Evolutionary conservation across 1,140 invertebrate species (phyloP).

Genomic region (Parapsyche elsis): DNA sequence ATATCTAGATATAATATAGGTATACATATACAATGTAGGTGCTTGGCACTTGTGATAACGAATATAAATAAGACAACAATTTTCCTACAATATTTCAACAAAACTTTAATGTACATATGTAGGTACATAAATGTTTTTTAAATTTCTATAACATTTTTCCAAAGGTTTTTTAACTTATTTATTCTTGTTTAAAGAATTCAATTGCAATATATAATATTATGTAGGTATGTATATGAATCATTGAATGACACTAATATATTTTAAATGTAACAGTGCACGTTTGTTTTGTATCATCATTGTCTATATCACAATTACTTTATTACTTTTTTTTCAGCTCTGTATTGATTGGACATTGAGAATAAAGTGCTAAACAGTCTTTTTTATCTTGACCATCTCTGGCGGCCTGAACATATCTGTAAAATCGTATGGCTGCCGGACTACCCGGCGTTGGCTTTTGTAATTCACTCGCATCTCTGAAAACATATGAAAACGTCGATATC

Average conservation of each 20-base stretch:
- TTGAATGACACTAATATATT: too few species aligned
- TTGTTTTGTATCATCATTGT: too few species aligned
- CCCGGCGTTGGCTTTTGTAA: conserved; percentile 73
- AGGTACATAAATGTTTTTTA: too few species aligned
- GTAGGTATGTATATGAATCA: too few species aligned
- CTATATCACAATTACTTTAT: conserved; percentile 46
- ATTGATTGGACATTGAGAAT: conserved; percentile 74
- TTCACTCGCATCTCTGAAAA: conserved; percentile 76
- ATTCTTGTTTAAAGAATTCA: too few species aligned
- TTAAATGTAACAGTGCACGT: too few species aligned
- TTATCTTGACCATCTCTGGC: conserved; percentile 84
- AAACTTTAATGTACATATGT: too few species aligned
- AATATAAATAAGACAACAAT: background rate
- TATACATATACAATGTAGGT: background rate
- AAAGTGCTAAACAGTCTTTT: conserved; percentile 76
- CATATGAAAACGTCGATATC: background rate
- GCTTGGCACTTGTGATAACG: background rate
- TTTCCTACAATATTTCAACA: too few species aligned
- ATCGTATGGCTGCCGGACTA: conserved; percentile 78
- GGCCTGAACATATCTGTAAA: conserved; percentile 82
- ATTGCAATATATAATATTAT: too few species aligned
- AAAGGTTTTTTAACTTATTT: too few species aligned
- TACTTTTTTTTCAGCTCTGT: conserved; percentile 57
- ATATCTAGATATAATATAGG: too few species aligned
- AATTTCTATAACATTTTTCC: too few species aligned